Evolutionary conservation across 2,797 vertebrate species (phyloP).

Genomic region (Enteromius argenteus): DNA sequence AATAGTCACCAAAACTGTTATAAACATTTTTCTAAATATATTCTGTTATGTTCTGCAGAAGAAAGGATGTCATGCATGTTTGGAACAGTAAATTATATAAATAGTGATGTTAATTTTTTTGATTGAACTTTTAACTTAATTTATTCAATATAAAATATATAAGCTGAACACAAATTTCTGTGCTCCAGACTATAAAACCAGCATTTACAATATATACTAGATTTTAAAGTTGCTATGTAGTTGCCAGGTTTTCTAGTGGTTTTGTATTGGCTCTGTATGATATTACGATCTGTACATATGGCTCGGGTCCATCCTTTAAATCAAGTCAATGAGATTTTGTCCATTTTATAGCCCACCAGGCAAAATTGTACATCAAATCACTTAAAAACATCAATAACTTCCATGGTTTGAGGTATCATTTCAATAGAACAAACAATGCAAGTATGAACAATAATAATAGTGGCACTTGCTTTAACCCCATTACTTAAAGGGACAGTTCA

Average conservation of each 20-base stretch:
- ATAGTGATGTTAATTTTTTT: neutral
- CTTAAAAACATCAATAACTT: neutral
- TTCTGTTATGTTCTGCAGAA: no score
- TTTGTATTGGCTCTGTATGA: neutral
- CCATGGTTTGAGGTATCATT: neutral
- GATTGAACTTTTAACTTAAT: neutral
- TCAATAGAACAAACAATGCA: neutral
- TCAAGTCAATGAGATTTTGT: neutral
- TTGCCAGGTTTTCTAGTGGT: neutral
- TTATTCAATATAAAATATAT: neutral
- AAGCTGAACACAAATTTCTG: neutral
- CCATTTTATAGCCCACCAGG: neutral
- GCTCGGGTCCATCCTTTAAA: neutral
- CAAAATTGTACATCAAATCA: neutral
- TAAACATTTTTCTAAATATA: no score
- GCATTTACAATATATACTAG: neutral
- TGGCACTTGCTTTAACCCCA: neutral
- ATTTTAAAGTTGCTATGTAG: no score
- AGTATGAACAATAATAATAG: neutral
- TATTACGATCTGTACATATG: neutral
- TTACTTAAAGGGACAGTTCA: neutral
- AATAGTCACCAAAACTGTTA: neutral
- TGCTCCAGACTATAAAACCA: neutral
- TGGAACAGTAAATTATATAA: neutral
- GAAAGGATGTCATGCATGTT: no score